These are phyloP conservation scores for Chaetodon trifasciatus DNA, from an alignment of 2,797 vertebrate species.

Conservation along the genomic window DNA sequence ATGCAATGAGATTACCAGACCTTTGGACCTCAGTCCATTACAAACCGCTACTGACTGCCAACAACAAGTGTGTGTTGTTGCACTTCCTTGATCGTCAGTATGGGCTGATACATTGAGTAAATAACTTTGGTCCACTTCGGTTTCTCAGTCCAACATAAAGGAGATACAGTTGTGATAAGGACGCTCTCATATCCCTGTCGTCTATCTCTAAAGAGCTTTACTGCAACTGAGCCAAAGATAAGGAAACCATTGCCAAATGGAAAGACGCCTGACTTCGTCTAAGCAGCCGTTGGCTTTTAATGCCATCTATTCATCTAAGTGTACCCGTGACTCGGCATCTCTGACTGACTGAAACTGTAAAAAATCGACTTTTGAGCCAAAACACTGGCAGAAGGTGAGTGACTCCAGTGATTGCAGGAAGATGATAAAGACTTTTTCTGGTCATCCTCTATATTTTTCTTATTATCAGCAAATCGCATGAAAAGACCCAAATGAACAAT, in stretches of 20 bases:
- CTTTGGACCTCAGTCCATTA: not conserved
- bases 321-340: not conserved
- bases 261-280: not conserved
- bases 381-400: not conserved
- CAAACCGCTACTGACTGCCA: not conserved
- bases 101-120: not conserved
- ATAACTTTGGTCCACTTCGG: conserved; percentile 30
- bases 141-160: conserved; percentile 29
- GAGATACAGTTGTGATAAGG: conserved; percentile 41
- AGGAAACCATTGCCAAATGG: conserved; percentile 40
- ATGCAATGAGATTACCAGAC: not conserved
- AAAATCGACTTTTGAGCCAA: not conserved
- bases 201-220: conserved; percentile 32
- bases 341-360: conserved; percentile 3
- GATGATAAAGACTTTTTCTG: not conserved
- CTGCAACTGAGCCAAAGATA: conserved; percentile 50
- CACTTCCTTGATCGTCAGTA: conserved; percentile 5
- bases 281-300: conserved; percentile 9
- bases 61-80: not conserved
- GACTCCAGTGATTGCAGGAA: not conserved
- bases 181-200: not conserved
- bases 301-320: conserved; percentile 7
- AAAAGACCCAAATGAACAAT: not conserved
- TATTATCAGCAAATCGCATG: not conserved
- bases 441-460: not conserved